Percentiles rank a stretch among this genome's conserved stretches.
phyloP scores from a whole-genome alignment of 2,113 vertebrate species.

The Dasypus novemcinctus region DNA sequence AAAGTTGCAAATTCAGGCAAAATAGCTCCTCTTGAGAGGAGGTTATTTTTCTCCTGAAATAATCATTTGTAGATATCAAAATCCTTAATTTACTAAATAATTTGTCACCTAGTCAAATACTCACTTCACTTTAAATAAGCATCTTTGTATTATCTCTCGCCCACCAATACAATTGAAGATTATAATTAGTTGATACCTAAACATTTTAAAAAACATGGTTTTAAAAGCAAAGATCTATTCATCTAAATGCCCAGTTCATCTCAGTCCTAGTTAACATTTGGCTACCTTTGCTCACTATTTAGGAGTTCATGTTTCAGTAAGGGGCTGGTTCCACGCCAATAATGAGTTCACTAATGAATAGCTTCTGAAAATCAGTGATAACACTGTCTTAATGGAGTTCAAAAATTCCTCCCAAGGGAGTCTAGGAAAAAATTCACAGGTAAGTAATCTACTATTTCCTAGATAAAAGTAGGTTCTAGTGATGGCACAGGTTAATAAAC shows the following conservation, averaged over 20 bases:
- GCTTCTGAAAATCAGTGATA: slow-evolving; percentile 36
- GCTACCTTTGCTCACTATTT: not conserved
- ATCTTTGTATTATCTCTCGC: not conserved
- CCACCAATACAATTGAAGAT: not conserved
- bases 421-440: not conserved
- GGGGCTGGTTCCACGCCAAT: not conserved
- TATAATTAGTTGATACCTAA: not conserved
- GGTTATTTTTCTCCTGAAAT: not conserved
- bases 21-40: not conserved
- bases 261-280: not conserved
- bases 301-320: not conserved
- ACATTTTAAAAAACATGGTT: not conserved
- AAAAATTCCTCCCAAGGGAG: not conserved
- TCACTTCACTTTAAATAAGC: not conserved
- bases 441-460: slow-evolving; percentile 16
- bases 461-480: not conserved
- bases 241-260: not conserved
- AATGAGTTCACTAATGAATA: slow-evolving; percentile 45
- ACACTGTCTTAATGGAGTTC: not conserved
- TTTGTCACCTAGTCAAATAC: not conserved
- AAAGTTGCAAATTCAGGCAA: not conserved
- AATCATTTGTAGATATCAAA: not conserved
- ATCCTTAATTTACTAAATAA: not conserved
- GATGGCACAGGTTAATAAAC: not conserved
- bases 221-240: not conserved